A percentile compares a stretch with the other conserved stretches of the same genome.
Evolutionary conservation across 2,113 vertebrate genomes (phyloP).

Genomic region (Antennarius striatus): DNA sequence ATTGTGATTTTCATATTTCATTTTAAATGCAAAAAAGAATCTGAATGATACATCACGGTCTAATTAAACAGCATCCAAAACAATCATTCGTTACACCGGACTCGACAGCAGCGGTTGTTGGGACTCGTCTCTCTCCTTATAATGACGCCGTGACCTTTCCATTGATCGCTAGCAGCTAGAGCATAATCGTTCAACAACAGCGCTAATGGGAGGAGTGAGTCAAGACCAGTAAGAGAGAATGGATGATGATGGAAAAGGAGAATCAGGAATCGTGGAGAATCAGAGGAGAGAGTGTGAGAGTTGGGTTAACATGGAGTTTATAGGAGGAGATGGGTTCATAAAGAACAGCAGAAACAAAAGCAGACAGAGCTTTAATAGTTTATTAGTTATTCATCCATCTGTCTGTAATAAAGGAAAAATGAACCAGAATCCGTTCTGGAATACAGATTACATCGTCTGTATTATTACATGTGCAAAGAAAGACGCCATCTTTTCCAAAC

Average conservation of each 20-base stretch:
- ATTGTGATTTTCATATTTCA: background rate
- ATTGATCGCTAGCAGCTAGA: conserved; percentile 24
- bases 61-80: conserved; percentile 16
- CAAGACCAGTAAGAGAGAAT: conserved; percentile 29
- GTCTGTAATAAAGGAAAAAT: too few relatives aligned
- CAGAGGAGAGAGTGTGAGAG: conserved; percentile 52
- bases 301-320: conserved; percentile 50
- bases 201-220: conserved; percentile 33
- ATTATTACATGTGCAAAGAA: too few relatives aligned
- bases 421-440: too few relatives aligned
- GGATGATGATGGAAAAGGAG: conserved; percentile 33
- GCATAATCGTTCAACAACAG: conserved; percentile 40
- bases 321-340: conserved; percentile 34
- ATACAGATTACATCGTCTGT: too few relatives aligned
- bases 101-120: background rate
- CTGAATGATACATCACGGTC: background rate
- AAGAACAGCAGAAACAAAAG: conserved; percentile 26
- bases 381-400: too few relatives aligned
- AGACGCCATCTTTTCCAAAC: too few relatives aligned
- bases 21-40: too few relatives aligned
- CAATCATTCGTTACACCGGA: background rate
- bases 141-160: conserved; percentile 52
- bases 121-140: conserved; percentile 5
- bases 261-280: conserved; percentile 54
- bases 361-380: too few relatives aligned